A percentile compares a stretch with the other conserved stretches of the same genome.
Conservation (phyloP, 2,888 invertebrate genomes). For the Podotricha telesiphe region DNA sequence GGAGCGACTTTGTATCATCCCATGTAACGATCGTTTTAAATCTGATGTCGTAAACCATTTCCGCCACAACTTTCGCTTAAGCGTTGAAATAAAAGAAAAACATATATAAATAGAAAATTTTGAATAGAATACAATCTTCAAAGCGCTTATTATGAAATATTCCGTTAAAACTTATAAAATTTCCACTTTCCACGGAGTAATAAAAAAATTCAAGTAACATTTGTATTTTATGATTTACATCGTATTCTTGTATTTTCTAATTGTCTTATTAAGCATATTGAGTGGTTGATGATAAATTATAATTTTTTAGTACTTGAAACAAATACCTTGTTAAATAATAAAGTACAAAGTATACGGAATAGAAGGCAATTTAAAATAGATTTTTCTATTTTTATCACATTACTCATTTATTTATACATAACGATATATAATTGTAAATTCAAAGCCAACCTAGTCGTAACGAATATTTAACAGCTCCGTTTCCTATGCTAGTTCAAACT, state of each 20-base stretch:
- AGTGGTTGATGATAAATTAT: too few species aligned
- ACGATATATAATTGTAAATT: too few species aligned
- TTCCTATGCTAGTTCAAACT: not conserved
- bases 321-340: too few species aligned
- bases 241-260: too few species aligned
- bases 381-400: too few species aligned
- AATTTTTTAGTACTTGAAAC: too few species aligned
- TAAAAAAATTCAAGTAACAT: not conserved
- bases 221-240: not conserved
- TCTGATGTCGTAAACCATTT: slow-evolving; percentile 17
- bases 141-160: slow-evolving; percentile 1
- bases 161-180: slow-evolving; percentile 4
- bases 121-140: not conserved
- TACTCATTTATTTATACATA: too few species aligned
- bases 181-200: not conserved
- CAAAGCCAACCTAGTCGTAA: not conserved
- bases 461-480: not conserved
- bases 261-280: too few species aligned
- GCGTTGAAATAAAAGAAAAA: not conserved
- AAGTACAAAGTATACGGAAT: too few species aligned
- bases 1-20: not conserved
- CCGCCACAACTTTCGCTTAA: not conserved
- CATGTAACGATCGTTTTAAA: not conserved
- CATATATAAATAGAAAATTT: not conserved
- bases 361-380: too few species aligned